Conservation (phyloP, 2,113 vertebrate genomes). For the Brienomyrus brachyistius region DNA sequence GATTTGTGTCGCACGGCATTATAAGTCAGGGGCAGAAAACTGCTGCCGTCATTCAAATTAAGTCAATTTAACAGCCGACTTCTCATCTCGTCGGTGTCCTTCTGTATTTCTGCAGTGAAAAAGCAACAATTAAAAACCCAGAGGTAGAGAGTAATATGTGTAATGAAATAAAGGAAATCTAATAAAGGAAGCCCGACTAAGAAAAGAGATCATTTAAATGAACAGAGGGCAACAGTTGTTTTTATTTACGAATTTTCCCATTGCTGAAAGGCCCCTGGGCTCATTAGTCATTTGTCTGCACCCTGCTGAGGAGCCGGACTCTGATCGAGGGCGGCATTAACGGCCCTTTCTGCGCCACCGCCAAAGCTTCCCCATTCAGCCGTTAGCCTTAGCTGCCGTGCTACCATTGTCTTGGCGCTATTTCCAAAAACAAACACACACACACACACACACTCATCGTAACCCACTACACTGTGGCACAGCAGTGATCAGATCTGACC, state of each 20-base stretch:
- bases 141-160: not conserved
- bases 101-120: not conserved
- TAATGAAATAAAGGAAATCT: not conserved
- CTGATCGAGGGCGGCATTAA: slow-evolving; percentile 63
- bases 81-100: not conserved
- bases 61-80: not conserved
- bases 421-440: slow-evolving; percentile 9
- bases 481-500: not conserved
- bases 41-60: not conserved
- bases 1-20: not conserved
- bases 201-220: slow-evolving; percentile 1
- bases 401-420: slow-evolving; percentile 3
- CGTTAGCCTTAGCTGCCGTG: not conserved
- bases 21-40: not conserved
- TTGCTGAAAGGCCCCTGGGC: slow-evolving; percentile 40
- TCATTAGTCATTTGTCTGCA: slow-evolving; percentile 45
- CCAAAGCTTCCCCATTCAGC: slow-evolving; percentile 53
- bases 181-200: not conserved
- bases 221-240: slow-evolving; percentile 58
- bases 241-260: slow-evolving; percentile 62
- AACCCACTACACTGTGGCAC: not conserved
- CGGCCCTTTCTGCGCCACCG: slow-evolving; percentile 62
- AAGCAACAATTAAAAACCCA: not conserved
- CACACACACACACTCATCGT: not conserved
- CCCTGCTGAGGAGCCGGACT: slow-evolving; percentile 64